phyloP scores from a whole-genome alignment of 2,888 invertebrate genomes.

The Seira sanloemensis region DNA sequence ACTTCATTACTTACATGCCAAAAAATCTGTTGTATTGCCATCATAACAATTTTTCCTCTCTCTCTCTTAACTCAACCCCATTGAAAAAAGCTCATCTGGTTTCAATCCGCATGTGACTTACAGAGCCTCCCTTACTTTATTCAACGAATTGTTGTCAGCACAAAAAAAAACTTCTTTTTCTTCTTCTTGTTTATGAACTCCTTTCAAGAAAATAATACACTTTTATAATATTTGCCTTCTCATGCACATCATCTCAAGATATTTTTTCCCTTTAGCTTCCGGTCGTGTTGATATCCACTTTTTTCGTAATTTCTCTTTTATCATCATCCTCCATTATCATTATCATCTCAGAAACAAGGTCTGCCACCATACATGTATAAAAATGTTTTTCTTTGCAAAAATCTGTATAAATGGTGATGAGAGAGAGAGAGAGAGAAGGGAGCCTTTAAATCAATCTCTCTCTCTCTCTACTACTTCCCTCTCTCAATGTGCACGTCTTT shows the following conservation, averaged over 20 bases:
- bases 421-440: slow-evolving; percentile 34
- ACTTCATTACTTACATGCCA: slow-evolving; percentile 63
- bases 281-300: slow-evolving; percentile 51
- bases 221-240: not conserved
- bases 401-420: not conserved
- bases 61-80: slow-evolving; percentile 38
- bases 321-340: slow-evolving; percentile 13
- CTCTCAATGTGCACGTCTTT: slow-evolving; percentile 37
- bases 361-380: slow-evolving; percentile 2
- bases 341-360: slow-evolving; percentile 18
- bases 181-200: not conserved
- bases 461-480: slow-evolving; percentile 11
- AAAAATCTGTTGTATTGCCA: slow-evolving; percentile 39
- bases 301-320: not conserved
- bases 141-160: slow-evolving; percentile 47
- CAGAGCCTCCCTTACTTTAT: slow-evolving; percentile 52
- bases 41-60: slow-evolving; percentile 25
- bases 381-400: slow-evolving; percentile 28
- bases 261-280: slow-evolving; percentile 43
- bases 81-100: slow-evolving; percentile 56
- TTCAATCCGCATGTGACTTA: slow-evolving; percentile 61
- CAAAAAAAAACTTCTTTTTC: not conserved
- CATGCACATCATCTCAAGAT: not conserved
- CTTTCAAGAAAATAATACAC: not conserved
- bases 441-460: slow-evolving; percentile 53